Percentiles rank a stretch among this genome's conserved stretches.
Evolutionary conservation across 2,113 vertebrate species (phyloP).

Genomic region (Agapornis roseicollis): DNA sequence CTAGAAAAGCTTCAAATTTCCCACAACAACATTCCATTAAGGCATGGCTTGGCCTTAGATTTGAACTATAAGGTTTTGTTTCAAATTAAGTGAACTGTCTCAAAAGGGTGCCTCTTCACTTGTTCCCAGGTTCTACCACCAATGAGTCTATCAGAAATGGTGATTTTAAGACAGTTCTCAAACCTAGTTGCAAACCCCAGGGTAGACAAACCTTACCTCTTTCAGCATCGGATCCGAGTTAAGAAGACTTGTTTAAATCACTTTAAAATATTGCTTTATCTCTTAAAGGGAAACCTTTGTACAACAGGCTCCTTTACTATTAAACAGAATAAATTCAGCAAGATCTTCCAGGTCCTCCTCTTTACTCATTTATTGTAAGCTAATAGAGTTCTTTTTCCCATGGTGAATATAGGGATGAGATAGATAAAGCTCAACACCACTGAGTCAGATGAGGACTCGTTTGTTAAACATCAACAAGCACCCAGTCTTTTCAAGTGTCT

Average conservation of each 20-base stretch:
- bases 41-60: background rate
- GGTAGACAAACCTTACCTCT: background rate
- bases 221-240: background rate
- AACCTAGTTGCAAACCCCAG: background rate
- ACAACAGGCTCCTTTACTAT: background rate
- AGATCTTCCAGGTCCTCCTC: background rate
- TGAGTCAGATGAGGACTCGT: constrained; percentile 12
- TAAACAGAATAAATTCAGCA: background rate
- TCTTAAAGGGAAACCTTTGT: background rate
- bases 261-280: background rate
- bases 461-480: constrained; percentile 59
- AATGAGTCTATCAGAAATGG: background rate
- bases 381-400: background rate
- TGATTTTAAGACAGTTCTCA: background rate
- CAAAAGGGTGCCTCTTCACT: background rate
- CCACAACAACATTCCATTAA: background rate
- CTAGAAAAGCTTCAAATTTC: background rate
- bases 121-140: background rate
- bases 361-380: background rate
- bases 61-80: background rate
- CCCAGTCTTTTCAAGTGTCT: background rate
- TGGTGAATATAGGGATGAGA: constrained; percentile 33
- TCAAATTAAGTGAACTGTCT: constrained; percentile 6
- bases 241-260: background rate
- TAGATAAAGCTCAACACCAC: constrained; percentile 28